Evolutionary conservation across 2,888 invertebrate species (phyloP).

Genomic region (Cheilosia variabilis): DNA sequence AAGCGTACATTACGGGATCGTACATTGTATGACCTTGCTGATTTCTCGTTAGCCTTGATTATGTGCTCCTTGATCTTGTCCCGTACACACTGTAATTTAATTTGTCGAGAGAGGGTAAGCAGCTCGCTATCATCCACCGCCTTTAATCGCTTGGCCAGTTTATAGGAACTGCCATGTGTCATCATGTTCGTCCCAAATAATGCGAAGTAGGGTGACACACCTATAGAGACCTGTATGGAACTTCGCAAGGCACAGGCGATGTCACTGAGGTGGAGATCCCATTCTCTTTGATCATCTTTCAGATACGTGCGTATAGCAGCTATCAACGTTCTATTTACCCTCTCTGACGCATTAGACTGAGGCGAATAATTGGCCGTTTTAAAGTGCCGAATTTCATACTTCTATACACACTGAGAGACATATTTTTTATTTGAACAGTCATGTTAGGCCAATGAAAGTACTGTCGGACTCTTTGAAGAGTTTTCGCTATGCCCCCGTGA

Average conservation of each 20-base stretch:
- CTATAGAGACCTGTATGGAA: conserved; percentile 37
- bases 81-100: not conserved
- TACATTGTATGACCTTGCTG: no score
- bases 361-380: conserved; percentile 25
- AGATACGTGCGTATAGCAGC: conserved; percentile 76
- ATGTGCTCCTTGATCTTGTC: no score
- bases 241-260: conserved; percentile 55
- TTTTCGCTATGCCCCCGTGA: conserved; percentile 49
- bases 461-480: not conserved
- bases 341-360: no score
- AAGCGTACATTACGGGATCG: no score
- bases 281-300: conserved; percentile 57
- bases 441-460: conserved; percentile 25
- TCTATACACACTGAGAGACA: no score
- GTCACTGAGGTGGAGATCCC: conserved; percentile 57
- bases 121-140: not conserved
- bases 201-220: not conserved
- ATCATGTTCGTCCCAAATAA: no score
- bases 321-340: conserved; percentile 60
- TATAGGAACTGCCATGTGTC: no score
- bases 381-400: not conserved
- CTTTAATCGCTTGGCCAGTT: not conserved
- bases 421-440: not conserved
- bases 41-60: no score
- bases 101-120: not conserved